Percentiles rank a stretch among this genome's conserved stretches.
These are phyloP conservation scores for Pongo abelii DNA, from an alignment of 2,113 vertebrate genomes.

Conservation along the genomic window DNA sequence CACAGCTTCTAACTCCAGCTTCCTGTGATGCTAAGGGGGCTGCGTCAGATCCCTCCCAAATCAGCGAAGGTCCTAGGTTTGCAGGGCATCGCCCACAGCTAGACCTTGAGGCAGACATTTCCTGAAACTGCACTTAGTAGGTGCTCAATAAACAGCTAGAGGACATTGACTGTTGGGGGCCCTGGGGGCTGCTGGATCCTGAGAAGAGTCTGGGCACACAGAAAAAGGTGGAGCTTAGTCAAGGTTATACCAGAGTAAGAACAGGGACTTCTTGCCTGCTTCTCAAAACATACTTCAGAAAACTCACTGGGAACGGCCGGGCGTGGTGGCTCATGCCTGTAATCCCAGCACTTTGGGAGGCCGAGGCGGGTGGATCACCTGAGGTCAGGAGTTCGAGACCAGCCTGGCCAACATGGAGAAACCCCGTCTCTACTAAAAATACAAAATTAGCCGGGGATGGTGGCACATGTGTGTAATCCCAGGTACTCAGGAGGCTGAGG, in stretches of 20 bases:
- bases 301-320: neutral
- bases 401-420: too few species aligned
- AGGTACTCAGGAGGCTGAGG: too few species aligned
- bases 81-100: neutral
- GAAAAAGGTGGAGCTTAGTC: neutral
- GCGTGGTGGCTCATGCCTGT: too few species aligned
- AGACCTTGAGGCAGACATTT: neutral
- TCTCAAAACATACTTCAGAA: neutral
- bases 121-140: neutral
- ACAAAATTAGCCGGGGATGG: too few species aligned
- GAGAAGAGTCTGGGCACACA: neutral
- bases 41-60: neutral
- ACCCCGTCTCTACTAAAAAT: too few species aligned
- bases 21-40: neutral
- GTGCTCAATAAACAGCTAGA: neutral
- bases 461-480: too few species aligned
- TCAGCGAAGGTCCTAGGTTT: fast-evolving
- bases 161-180: neutral
- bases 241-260: neutral
- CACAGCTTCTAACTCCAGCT: neutral
- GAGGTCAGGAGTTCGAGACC: too few species aligned
- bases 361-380: too few species aligned
- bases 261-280: fast-evolving
- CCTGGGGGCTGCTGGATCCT: neutral
- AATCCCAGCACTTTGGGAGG: too few species aligned